Evolutionary conservation across 1,140 invertebrate genomes (phyloP), one percentile per base, ranked within the genome.

Genomic region (Patella vulgata): DNA sequence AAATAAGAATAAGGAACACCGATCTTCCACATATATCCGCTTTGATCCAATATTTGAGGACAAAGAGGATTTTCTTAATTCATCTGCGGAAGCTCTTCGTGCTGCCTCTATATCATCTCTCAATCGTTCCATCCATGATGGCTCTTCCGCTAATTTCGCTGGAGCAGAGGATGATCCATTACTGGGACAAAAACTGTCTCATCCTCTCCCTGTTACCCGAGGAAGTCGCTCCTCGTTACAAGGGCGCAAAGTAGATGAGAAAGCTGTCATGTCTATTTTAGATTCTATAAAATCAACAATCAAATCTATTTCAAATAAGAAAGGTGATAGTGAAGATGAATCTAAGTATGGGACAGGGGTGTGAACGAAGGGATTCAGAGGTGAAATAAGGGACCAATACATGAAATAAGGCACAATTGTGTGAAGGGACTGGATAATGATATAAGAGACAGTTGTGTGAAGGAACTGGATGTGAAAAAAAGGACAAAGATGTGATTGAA

Each of bases 21-120:
- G 62, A 25, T 75, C 75, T 4, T 81, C 79, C 3, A 79, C 77
- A 3, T 81, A 79, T 58, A 77, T 81, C 39, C 64, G 74, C 28
- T 81, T 81, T 73, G 79, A 81, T 64, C 71, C 77, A 4, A 79
- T 81, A 31, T 79, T 78, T 56, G 79, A 81, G 53, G 69, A 73
- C 44, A 68, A 70, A n/a, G 79, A 81, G 52, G 74, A 74, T 48
- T 67, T 77, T 43, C 55, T 74, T 48, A 63, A 66, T 39, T 57
- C 67, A 11, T 75, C 74, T 2, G 62, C 56, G 30, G 74, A 81
- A 30, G 72, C 73, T 14, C 60, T 74, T 17, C 68, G 73, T 50
- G 65, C 64, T 17, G 66, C 43, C 11, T 74, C 76, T 6, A 66
- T 70, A 36, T 51, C 51, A 0, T 77, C 75, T 1, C 46, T 69